A percentile compares a stretch with the other conserved stretches of the same genome.
phyloP scores from a whole-genome alignment of 2,797 vertebrate species.

The Xerus rutilus region DNA sequence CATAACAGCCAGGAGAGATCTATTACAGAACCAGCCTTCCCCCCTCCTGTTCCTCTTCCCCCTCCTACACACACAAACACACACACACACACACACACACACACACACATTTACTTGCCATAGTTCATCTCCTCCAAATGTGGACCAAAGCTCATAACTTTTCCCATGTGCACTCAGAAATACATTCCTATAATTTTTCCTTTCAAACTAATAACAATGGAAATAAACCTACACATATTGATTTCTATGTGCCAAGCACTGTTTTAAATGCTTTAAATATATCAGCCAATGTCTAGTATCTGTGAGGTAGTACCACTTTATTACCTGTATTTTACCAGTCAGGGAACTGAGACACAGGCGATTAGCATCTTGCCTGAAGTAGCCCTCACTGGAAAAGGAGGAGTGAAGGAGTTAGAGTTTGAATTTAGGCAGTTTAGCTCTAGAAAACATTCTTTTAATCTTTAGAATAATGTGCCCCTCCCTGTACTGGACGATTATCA shows the following conservation, averaged over 20 bases:
- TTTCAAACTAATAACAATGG: conserved; percentile 21
- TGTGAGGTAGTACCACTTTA: not conserved
- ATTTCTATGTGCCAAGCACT: conserved; percentile 1
- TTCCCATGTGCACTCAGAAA: not conserved
- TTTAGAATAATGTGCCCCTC: not conserved
- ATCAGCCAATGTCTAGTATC: not conserved
- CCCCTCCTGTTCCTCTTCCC: not conserved
- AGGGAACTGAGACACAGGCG: not conserved
- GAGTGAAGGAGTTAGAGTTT: not conserved
- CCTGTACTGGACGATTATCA: not conserved
- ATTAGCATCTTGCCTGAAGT: not conserved
- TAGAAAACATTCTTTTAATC: not conserved
- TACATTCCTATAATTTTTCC: not conserved
- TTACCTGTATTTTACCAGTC: not conserved
- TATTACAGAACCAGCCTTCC: not conserved
- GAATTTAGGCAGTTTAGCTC: not conserved
- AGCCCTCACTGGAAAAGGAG: not conserved
- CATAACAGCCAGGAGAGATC: not conserved
- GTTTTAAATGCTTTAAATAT: conserved; percentile 52
- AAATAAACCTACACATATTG: not conserved
- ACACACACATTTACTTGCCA: too few species aligned
- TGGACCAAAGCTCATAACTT: not conserved
- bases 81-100: not conserved
- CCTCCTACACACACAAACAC: not conserved
- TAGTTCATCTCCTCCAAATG: not conserved